Percentiles rank a stretch among this genome's conserved stretches.
These are phyloP conservation scores for Eulithis prunata DNA, from an alignment of 2,888 invertebrate genomes.

Conservation along the genomic window DNA sequence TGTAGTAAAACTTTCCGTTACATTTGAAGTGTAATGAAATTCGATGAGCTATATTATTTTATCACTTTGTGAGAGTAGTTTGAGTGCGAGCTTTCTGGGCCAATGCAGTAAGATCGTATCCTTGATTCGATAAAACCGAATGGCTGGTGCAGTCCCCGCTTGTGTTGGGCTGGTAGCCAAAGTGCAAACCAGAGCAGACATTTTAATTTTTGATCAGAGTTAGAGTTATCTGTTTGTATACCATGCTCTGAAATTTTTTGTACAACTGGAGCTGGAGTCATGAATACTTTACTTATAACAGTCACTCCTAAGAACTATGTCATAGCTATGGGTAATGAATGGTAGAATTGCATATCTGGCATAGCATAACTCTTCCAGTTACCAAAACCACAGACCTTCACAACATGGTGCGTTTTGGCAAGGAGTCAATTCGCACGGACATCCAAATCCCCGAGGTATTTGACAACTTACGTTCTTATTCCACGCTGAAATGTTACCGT, in stretches of 20 bases:
- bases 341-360: neutral
- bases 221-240: neutral
- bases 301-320: too few species aligned
- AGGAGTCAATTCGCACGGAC: slow-evolving; percentile 40
- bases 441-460: slow-evolving; percentile 34
- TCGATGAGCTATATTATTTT: slow-evolving; percentile 49
- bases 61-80: slow-evolving; percentile 46
- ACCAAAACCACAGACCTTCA: neutral
- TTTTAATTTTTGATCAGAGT: slow-evolving; percentile 37
- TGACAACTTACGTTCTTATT: slow-evolving; percentile 43
- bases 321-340: too few species aligned
- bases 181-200: slow-evolving; percentile 50
- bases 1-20: slow-evolving; percentile 53
- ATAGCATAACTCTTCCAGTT: neutral
- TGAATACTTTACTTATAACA: too few species aligned
- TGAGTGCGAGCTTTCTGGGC: slow-evolving; percentile 60
- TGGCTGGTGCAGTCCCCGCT: slow-evolving; percentile 50
- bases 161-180: slow-evolving; percentile 64
- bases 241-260: too few species aligned
- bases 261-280: too few species aligned
- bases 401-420: slow-evolving; percentile 50
- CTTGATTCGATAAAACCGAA: slow-evolving; percentile 53
- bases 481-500: slow-evolving; percentile 29
- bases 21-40: slow-evolving; percentile 49
- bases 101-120: slow-evolving; percentile 58